A percentile compares a stretch with the other conserved stretches of the same genome.
Evolutionary conservation across 2,888 invertebrate genomes (phyloP).

Genomic region (Petrolisthes cinctipes): DNA sequence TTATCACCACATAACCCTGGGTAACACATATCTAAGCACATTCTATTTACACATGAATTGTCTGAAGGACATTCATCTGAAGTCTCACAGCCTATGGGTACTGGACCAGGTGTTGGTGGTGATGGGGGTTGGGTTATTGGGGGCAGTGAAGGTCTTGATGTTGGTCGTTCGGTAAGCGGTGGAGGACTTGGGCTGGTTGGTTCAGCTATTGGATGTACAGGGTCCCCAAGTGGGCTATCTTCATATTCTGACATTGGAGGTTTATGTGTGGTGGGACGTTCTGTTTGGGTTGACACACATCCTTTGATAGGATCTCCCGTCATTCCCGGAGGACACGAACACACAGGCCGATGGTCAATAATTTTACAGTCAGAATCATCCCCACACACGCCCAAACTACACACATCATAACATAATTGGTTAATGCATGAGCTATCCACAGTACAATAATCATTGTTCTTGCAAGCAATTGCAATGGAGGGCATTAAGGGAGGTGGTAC

Average conservation of each 20-base stretch:
- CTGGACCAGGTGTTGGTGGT: conserved; percentile 39
- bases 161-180: conserved; percentile 35
- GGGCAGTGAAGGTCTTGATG: neutral
- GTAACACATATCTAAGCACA: conserved; percentile 55
- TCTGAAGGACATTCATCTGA: conserved; percentile 53
- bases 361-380: conserved; percentile 73
- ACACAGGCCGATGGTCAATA: conserved; percentile 84
- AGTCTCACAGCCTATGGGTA: conserved; percentile 45
- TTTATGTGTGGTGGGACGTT: conserved; percentile 12
- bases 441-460: conserved; percentile 51
- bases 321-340: conserved; percentile 77
- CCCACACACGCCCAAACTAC: conserved; percentile 65
- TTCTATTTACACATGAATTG: conserved; percentile 53
- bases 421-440: conserved; percentile 53
- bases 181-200: conserved; percentile 33
- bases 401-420: conserved; percentile 50
- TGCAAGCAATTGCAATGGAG: conserved; percentile 41
- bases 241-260: conserved; percentile 20
- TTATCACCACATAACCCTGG: conserved; percentile 76
- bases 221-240: neutral
- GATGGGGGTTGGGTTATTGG: conserved; percentile 35
- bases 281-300: conserved; percentile 71
- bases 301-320: conserved; percentile 83
- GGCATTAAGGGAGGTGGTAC: conserved; percentile 40
- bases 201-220: conserved; percentile 42